Conservation (phyloP, 2,797 vertebrate genomes). For the Danio jaintianensis region DNA sequence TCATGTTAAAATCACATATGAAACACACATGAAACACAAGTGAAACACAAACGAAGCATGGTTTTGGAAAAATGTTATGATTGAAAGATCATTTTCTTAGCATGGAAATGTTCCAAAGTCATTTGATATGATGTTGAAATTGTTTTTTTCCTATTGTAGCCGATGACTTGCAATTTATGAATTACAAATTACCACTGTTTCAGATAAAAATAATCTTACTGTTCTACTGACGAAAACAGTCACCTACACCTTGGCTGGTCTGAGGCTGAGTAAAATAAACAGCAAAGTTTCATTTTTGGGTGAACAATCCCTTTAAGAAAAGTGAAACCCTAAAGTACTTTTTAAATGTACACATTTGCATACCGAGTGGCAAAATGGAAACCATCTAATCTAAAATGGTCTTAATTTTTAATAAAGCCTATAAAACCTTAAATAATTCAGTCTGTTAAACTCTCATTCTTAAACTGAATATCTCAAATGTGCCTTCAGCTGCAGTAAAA, state of each 20-base stretch:
- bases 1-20: too few species aligned
- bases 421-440: conserved; percentile 8
- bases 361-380: not conserved
- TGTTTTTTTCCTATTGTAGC: too few species aligned
- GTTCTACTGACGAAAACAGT: too few species aligned
- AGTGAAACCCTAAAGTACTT: not conserved
- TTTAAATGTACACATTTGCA: conserved; percentile 3
- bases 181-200: too few species aligned
- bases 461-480: not conserved
- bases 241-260: not conserved
- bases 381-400: not conserved
- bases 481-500: conserved; percentile 18
- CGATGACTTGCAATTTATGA: too few species aligned
- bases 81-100: too few species aligned
- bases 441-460: conserved; percentile 8
- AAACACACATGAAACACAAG: too few species aligned
- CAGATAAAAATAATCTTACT: too few species aligned
- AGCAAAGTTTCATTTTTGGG: not conserved
- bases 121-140: too few species aligned
- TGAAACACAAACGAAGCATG: too few species aligned
- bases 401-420: conserved; percentile 8
- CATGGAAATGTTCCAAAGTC: too few species aligned
- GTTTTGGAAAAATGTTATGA: too few species aligned
- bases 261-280: not conserved
- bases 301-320: not conserved